Conservation (phyloP, 92 coral and sea anemone genomes). For the Zoanthus solanderi region DNA sequence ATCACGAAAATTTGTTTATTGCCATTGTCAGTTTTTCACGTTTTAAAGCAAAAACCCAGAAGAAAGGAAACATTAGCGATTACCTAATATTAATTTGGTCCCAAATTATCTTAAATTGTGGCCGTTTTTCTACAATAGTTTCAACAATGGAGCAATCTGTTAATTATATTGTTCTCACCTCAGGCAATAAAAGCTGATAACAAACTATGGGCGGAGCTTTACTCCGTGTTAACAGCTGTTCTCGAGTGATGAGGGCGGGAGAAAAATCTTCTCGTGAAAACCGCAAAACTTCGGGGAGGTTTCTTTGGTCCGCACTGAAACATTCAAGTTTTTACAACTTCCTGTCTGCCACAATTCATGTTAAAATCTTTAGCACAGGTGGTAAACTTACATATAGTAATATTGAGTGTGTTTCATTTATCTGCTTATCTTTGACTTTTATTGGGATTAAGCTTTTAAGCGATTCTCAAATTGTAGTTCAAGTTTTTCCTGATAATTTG, state of each 20-base stretch:
- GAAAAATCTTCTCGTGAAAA: background rate
- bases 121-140: constrained; percentile 27
- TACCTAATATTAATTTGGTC: constrained; percentile 14
- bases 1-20: constrained; percentile 2
- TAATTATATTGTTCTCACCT: constrained; percentile 48
- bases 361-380: background rate
- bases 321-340: background rate
- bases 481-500: too few relatives aligned
- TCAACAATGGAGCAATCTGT: constrained; percentile 36
- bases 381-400: background rate
- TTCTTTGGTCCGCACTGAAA: background rate
- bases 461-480: too few relatives aligned
- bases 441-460: too few relatives aligned
- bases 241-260: constrained; percentile 3
- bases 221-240: constrained; percentile 25
- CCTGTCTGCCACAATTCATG: background rate
- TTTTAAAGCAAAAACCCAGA: background rate
- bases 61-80: background rate
- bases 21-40: background rate
- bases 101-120: constrained; percentile 37
- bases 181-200: constrained; percentile 35
- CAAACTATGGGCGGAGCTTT: constrained; percentile 33
- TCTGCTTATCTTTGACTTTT: too few relatives aligned
- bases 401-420: too few relatives aligned
- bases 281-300: constrained; percentile 38